These are phyloP conservation scores for Macroteleia sp. DNA, from an alignment of 2,888 invertebrate genomes.

Conservation along the genomic window DNA sequence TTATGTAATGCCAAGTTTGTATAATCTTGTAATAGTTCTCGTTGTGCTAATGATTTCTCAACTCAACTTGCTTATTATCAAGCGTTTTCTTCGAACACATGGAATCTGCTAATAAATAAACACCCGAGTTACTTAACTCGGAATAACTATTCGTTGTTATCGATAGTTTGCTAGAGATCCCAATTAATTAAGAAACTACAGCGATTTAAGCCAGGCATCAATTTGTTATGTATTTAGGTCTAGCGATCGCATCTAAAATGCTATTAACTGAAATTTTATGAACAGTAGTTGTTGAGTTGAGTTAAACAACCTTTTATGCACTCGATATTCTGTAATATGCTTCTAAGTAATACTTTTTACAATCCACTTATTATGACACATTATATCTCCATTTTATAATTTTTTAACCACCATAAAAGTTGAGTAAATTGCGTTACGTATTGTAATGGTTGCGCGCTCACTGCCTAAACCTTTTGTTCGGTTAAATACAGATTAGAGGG, in stretches of 20 bases:
- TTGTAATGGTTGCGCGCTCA: slow-evolving; percentile 8
- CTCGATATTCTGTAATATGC: slow-evolving; percentile 4
- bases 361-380: slow-evolving; percentile 32
- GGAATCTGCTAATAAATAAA: slow-evolving; percentile 39
- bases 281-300: background rate
- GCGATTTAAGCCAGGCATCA: no score
- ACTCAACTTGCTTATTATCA: slow-evolving; percentile 41
- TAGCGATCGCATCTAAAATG: slow-evolving; percentile 12
- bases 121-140: slow-evolving; percentile 25
- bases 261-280: slow-evolving; percentile 32
- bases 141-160: slow-evolving; percentile 18
- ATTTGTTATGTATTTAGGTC: slow-evolving; percentile 25
- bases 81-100: slow-evolving; percentile 37
- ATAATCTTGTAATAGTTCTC: slow-evolving; percentile 54
- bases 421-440: slow-evolving; percentile 4
- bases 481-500: slow-evolving; percentile 14
- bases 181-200: slow-evolving; percentile 26
- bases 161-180: no score
- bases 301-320: slow-evolving; percentile 4
- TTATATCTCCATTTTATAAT: slow-evolving; percentile 30
- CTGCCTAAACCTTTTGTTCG: slow-evolving; percentile 42
- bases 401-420: slow-evolving; percentile 9
- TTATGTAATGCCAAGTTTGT: slow-evolving; percentile 52
- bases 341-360: slow-evolving; percentile 32
- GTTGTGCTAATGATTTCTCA: slow-evolving; percentile 54